Percentiles rank a stretch among this genome's conserved stretches.
Conservation (phyloP, 2,113 vertebrate genomes). For the Tupaia tana region DNA sequence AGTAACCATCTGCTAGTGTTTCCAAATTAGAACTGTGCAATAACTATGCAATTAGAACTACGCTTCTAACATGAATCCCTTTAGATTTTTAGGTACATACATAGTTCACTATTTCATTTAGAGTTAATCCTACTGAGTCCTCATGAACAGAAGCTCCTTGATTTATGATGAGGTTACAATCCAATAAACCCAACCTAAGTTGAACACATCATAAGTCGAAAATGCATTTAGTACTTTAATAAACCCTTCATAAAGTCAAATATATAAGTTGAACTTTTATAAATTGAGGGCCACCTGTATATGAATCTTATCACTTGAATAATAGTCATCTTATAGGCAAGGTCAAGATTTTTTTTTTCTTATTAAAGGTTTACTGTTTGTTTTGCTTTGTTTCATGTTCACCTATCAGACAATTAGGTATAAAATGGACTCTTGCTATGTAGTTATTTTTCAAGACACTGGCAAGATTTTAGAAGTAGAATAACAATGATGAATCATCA, state of each 20-base stretch:
- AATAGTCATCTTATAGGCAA: background rate
- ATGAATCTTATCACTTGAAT: background rate
- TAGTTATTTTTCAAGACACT: background rate
- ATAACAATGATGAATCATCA: background rate
- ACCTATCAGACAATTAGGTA: background rate
- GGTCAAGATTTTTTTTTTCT: background rate
- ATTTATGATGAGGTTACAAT: too few relatives aligned
- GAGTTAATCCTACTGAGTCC: background rate
- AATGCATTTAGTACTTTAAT: too few relatives aligned
- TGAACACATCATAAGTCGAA: too few relatives aligned
- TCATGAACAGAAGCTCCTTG: too few relatives aligned
- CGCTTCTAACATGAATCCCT: background rate
- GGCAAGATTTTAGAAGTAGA: background rate
- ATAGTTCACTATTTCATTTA: background rate
- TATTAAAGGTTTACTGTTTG: background rate
- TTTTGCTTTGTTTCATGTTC: conserved; percentile 43
- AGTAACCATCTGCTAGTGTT: background rate
- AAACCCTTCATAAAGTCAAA: too few relatives aligned
- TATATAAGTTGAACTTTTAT: too few relatives aligned
- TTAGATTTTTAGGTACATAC: background rate
- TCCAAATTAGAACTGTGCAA: background rate
- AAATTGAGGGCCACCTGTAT: too few relatives aligned
- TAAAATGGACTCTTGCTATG: background rate
- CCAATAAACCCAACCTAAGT: too few relatives aligned
- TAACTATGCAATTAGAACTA: background rate